Evolutionary conservation across 2,113 vertebrate genomes (phyloP).

Genomic region (Dicentrarchus labrax): DNA sequence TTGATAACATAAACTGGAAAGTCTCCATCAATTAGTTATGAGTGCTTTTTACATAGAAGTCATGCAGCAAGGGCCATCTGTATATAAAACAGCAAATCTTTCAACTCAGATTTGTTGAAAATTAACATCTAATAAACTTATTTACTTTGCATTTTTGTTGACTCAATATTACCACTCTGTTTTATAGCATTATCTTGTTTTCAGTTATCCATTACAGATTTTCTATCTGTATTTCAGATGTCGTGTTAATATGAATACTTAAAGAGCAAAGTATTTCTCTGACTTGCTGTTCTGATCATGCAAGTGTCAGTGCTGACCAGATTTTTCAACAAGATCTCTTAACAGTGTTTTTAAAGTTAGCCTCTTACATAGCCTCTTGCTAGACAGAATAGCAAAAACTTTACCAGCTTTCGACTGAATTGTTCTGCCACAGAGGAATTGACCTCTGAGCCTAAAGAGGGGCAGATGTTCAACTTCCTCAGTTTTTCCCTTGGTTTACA

Average conservation of each 20-base stretch:
- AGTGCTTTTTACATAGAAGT: background rate
- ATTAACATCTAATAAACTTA: background rate
- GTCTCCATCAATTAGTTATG: background rate
- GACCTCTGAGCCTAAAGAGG: no score
- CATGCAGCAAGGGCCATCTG: background rate
- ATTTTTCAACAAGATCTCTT: background rate
- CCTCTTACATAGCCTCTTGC: no score
- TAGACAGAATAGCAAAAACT: no score
- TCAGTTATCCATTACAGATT: background rate
- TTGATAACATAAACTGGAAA: background rate
- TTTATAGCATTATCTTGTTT: background rate
- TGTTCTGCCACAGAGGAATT: no score
- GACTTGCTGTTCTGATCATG: background rate
- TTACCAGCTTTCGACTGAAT: no score
- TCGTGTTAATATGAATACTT: background rate
- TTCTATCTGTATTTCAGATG: background rate
- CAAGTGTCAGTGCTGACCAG: background rate
- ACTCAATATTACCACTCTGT: background rate
- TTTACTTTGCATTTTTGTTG: background rate
- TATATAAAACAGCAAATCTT: background rate
- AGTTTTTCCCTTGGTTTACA: no score
- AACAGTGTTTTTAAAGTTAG: no score
- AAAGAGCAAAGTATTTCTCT: conserved; percentile 13
- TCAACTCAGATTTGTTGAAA: background rate
- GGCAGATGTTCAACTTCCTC: no score